Conservation (phyloP, 2,797 vertebrate genomes). For the Helostoma temminkii region DNA sequence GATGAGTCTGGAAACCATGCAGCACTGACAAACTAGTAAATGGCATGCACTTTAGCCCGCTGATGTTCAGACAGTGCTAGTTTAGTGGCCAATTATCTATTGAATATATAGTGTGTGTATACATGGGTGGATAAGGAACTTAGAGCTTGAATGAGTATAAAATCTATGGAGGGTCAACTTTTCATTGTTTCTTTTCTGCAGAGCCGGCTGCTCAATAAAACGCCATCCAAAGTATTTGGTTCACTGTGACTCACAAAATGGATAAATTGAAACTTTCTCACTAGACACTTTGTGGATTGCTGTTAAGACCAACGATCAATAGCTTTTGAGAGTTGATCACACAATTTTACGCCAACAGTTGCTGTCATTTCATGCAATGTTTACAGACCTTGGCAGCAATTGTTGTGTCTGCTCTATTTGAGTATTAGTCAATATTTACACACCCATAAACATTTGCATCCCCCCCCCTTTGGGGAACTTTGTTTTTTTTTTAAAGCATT, state of each 20-base stretch:
- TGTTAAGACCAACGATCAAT: slow-evolving; percentile 66
- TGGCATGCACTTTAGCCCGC: slow-evolving; percentile 55
- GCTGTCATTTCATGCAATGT: slow-evolving; percentile 60
- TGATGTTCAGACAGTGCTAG: slow-evolving; percentile 21
- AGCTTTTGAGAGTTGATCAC: slow-evolving; percentile 71
- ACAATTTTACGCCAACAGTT: slow-evolving; percentile 70
- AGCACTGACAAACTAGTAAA: slow-evolving; percentile 52
- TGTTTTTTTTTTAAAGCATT: slow-evolving; percentile 12
- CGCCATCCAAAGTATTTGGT: slow-evolving; percentile 16
- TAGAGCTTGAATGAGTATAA: slow-evolving; percentile 25
- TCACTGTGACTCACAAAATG: slow-evolving; percentile 44
- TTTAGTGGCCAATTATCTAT: slow-evolving; percentile 27
- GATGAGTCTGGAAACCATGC: slow-evolving; percentile 35
- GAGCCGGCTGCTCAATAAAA: slow-evolving; percentile 40
- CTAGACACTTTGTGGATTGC: slow-evolving; percentile 43
- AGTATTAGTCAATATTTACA: slow-evolving; percentile 72
- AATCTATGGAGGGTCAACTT: slow-evolving; percentile 12
- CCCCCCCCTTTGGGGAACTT: slow-evolving; percentile 14
- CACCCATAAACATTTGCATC: slow-evolving; percentile 61
- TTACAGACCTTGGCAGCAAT: slow-evolving; percentile 65
- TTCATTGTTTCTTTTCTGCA: slow-evolving; percentile 13
- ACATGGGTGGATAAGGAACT: slow-evolving; percentile 39
- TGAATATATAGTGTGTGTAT: slow-evolving; percentile 28
- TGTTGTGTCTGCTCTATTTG: slow-evolving; percentile 65
- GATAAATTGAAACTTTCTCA: slow-evolving; percentile 67